These are phyloP conservation scores for Belgica antarctica DNA, from an alignment of 2,888 invertebrate genomes.

Conservation along the genomic window DNA sequence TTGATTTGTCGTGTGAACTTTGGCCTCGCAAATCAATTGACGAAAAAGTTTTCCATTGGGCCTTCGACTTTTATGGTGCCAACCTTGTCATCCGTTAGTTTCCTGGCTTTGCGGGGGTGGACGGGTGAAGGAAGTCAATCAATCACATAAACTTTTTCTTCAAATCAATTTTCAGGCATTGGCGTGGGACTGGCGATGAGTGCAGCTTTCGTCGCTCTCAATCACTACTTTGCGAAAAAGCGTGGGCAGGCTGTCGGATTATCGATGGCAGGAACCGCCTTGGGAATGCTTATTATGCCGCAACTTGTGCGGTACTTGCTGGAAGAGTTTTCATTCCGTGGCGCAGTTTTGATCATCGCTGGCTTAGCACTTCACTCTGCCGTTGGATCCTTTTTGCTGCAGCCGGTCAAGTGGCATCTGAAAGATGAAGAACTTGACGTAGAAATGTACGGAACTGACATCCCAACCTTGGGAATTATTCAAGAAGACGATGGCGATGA, in stretches of 20 bases:
- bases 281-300: constrained; percentile 77
- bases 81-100: too few species aligned
- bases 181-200: constrained; percentile 75
- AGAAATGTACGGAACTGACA: constrained; percentile 64
- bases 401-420: constrained; percentile 71
- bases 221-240: constrained; percentile 73
- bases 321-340: constrained; percentile 64
- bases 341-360: constrained; percentile 67
- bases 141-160: background rate
- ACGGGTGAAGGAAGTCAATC: background rate
- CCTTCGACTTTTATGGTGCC: too few species aligned
- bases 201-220: constrained; percentile 74
- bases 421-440: constrained; percentile 56
- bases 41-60: too few species aligned
- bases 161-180: constrained; percentile 63
- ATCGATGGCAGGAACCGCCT: constrained; percentile 76
- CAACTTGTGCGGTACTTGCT: constrained; percentile 68
- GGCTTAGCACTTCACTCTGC: constrained; percentile 67
- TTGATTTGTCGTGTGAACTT: too few species aligned
- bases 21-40: too few species aligned
- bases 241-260: constrained; percentile 77
- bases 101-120: too few species aligned
- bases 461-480: constrained; percentile 56
- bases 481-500: constrained; percentile 62
- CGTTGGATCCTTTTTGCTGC: constrained; percentile 65